phyloP scores from a whole-genome alignment of 2,797 vertebrate genomes.

The Centroberyx gerrardi region DNA sequence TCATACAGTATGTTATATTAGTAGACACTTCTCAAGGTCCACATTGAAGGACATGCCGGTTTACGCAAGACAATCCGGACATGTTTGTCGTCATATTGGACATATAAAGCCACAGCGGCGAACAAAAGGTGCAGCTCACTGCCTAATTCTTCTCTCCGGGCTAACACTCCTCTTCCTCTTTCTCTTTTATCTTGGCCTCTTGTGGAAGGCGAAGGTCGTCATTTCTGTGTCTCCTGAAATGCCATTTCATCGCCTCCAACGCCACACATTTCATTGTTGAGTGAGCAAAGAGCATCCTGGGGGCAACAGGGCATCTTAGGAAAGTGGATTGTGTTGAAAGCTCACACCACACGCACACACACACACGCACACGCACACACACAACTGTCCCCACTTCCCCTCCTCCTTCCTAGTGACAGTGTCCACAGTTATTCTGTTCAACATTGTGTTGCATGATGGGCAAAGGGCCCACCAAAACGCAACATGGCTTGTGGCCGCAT shows the following conservation, averaged over 20 bases:
- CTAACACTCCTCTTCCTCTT: constrained; percentile 43
- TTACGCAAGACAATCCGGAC: constrained; percentile 24
- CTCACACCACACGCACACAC: constrained; percentile 27
- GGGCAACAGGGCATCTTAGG: constrained; percentile 66
- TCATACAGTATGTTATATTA: constrained; percentile 41
- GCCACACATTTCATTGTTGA: constrained; percentile 72
- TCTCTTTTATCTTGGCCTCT: constrained; percentile 60
- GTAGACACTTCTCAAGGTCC: constrained; percentile 56
- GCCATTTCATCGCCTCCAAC: constrained; percentile 58
- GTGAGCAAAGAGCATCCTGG: constrained; percentile 78
- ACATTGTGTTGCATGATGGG: neutral
- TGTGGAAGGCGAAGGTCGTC: constrained; percentile 43
- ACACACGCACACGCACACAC: constrained; percentile 18
- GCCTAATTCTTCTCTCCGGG: constrained; percentile 63
- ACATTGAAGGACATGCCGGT: constrained; percentile 42
- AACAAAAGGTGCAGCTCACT: constrained; percentile 71
- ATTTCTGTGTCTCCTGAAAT: constrained; percentile 57
- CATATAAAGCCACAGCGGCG: constrained; percentile 37
- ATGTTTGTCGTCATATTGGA: constrained; percentile 22
- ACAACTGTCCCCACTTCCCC: too few relatives aligned
- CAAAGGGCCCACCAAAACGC: neutral
- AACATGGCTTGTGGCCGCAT: too few relatives aligned
- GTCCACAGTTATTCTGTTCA: too few relatives aligned
- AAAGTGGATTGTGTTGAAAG: constrained; percentile 68
- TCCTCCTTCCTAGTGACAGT: too few relatives aligned